Conservation (phyloP, 2,888 invertebrate genomes). For the Hesperia comma region DNA sequence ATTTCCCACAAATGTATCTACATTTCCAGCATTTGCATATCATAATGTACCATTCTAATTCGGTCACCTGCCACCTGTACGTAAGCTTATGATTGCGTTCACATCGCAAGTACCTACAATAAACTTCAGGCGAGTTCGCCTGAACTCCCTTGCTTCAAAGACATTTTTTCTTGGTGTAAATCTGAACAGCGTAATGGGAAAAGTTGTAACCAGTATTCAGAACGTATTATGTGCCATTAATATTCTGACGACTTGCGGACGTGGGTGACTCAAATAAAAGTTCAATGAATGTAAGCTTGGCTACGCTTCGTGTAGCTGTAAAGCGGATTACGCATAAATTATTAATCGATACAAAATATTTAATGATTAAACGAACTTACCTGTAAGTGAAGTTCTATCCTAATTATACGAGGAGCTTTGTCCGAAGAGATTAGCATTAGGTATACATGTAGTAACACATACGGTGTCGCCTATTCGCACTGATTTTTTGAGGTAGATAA, state of each 20-base stretch:
- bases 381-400: too few species aligned
- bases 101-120: slow-evolving; percentile 44
- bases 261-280: slow-evolving; percentile 69
- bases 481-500: too few species aligned
- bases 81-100: slow-evolving; percentile 49
- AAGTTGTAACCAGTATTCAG: slow-evolving; percentile 82
- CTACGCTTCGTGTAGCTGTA: slow-evolving; percentile 28
- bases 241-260: slow-evolving; percentile 75
- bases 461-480: too few species aligned
- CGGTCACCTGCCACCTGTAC: slow-evolving; percentile 29
- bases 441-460: too few species aligned
- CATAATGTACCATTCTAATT: too few species aligned
- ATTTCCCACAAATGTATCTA: too few species aligned
- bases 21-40: too few species aligned
- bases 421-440: too few species aligned
- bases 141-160: slow-evolving; percentile 60
- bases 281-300: slow-evolving; percentile 62
- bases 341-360: neutral
- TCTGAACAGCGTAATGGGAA: slow-evolving; percentile 78
- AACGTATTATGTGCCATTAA: slow-evolving; percentile 80
- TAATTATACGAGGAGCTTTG: too few species aligned
- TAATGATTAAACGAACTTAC: too few species aligned
- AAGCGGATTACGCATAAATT: slow-evolving; percentile 17
- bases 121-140: slow-evolving; percentile 67
- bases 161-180: slow-evolving; percentile 74